Conservation (phyloP, 2,797 vertebrate genomes). For the Catamblyrhynchus diadema region DNA sequence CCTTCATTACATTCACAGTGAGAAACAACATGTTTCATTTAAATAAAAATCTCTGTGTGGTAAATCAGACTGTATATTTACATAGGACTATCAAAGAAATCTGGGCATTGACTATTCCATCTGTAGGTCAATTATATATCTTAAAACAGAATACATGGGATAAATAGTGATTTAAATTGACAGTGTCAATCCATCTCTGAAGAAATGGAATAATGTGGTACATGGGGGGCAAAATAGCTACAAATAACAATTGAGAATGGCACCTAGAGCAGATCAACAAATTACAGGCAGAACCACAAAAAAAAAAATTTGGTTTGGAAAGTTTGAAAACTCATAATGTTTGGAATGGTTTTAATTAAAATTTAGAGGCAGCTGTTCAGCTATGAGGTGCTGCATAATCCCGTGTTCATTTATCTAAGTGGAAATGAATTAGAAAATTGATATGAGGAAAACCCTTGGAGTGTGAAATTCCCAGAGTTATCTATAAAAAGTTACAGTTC, state of each 20-base stretch:
- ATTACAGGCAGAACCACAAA: neutral
- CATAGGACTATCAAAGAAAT: constrained; percentile 1
- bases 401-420: neutral
- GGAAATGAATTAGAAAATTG: neutral
- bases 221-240: neutral
- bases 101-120: constrained; percentile 15
- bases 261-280: neutral
- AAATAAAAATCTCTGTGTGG: constrained; percentile 33
- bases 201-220: neutral
- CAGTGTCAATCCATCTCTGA: neutral
- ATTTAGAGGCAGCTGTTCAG: neutral
- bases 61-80: constrained; percentile 35
- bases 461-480: neutral
- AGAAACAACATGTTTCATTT: constrained; percentile 9
- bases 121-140: constrained; percentile 6
- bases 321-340: neutral
- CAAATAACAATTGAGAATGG: neutral
- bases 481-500: neutral
- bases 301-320: neutral
- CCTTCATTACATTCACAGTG: neutral
- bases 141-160: neutral
- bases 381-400: neutral
- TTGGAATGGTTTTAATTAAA: neutral
- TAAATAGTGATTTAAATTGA: constrained; percentile 4
- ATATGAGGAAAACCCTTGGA: neutral